Percentiles rank a stretch among this genome's conserved stretches.
Evolutionary conservation across 1,140 invertebrate species (phyloP).

Genomic region (Drosophila virilis): DNA sequence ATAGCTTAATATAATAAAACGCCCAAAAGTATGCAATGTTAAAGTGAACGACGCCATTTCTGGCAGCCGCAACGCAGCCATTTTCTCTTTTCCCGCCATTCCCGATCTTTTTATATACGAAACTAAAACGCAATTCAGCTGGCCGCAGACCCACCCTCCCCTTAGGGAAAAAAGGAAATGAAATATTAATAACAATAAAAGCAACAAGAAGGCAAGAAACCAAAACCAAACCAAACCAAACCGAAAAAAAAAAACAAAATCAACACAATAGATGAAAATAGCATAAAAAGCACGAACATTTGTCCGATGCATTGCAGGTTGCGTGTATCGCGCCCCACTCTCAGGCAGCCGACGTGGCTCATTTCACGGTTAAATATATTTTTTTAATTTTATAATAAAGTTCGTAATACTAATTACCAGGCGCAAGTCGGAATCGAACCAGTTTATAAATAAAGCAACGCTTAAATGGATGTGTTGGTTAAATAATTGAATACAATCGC

Average conservation of each 20-base stretch:
- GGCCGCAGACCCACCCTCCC: slow-evolving; percentile 1
- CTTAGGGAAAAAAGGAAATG: slow-evolving; percentile 24
- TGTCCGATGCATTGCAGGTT: not conserved
- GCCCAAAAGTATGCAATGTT: slow-evolving; percentile 50
- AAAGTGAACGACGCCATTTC: slow-evolving; percentile 49
- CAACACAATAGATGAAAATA: slow-evolving; percentile 47
- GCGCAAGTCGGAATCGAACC: too few species aligned
- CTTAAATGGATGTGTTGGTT: too few species aligned
- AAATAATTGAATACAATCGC: too few species aligned
- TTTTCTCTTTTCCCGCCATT: not conserved
- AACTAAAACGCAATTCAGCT: slow-evolving; percentile 42
- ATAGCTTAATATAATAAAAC: slow-evolving; percentile 66
- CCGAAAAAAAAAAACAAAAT: slow-evolving; percentile 30
- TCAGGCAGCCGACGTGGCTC: slow-evolving; percentile 2
- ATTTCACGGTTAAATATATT: slow-evolving; percentile 8
- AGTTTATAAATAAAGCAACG: too few species aligned
- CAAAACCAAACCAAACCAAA: not conserved
- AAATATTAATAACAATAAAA: slow-evolving; percentile 54
- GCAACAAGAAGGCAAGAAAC: slow-evolving; percentile 34
- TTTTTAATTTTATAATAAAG: slow-evolving; percentile 12
- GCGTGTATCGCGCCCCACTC: not conserved
- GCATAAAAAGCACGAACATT: slow-evolving; percentile 25
- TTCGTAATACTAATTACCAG: not conserved
- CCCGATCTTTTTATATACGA: slow-evolving; percentile 11
- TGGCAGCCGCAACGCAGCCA: slow-evolving; percentile 35